Conservation (phyloP, 2,888 invertebrate genomes). For the Parochlus steinenii region DNA sequence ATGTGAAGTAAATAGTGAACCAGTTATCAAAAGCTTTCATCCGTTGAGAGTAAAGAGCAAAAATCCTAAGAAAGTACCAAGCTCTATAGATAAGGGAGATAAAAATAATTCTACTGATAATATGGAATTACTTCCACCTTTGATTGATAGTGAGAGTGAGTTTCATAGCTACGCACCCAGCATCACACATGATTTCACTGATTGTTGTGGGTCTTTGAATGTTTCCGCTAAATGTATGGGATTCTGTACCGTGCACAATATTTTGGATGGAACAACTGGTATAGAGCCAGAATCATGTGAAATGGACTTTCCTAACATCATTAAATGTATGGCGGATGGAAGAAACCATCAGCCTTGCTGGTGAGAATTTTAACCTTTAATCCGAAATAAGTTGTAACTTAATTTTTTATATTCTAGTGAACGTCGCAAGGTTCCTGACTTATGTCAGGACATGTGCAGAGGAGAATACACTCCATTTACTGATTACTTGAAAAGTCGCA, state of each 20-base stretch:
- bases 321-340: slow-evolving; percentile 63
- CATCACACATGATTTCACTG: slow-evolving; percentile 59
- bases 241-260: slow-evolving; percentile 67
- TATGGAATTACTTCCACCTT: slow-evolving; percentile 6
- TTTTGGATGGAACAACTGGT: slow-evolving; percentile 56
- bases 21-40: slow-evolving; percentile 61
- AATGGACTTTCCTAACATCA: slow-evolving; percentile 61
- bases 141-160: slow-evolving; percentile 19
- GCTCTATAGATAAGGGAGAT: background rate
- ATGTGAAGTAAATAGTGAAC: slow-evolving; percentile 69
- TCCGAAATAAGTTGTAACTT: too few species aligned
- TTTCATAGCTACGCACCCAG: slow-evolving; percentile 21
- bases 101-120: background rate
- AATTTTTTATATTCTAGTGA: too few species aligned
- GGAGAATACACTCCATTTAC: slow-evolving; percentile 75
- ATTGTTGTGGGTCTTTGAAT: slow-evolving; percentile 55
- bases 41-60: slow-evolving; percentile 47
- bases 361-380: too few species aligned
- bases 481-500: slow-evolving; percentile 67
- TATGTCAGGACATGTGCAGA: slow-evolving; percentile 71
- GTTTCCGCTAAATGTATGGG: slow-evolving; percentile 58
- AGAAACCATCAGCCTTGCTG: slow-evolving; percentile 75
- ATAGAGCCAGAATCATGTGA: slow-evolving; percentile 70
- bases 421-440: slow-evolving; percentile 62
- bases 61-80: slow-evolving; percentile 6